phyloP scores from a whole-genome alignment of 2,888 invertebrate species.

The Hipparchia semele region DNA sequence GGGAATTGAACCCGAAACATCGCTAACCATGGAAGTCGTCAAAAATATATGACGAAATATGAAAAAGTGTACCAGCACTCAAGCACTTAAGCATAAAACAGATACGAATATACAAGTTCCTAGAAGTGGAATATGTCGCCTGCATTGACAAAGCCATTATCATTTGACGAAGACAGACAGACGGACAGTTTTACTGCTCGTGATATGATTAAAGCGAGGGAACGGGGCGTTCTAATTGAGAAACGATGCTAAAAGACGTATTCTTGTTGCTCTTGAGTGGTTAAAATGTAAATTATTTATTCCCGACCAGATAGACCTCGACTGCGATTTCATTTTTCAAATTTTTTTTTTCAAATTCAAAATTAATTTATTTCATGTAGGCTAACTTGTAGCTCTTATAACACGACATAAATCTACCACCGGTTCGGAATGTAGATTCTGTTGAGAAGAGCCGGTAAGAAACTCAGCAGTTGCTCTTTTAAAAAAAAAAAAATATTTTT shows the following conservation, averaged over 20 bases:
- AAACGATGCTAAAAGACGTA: slow-evolving; percentile 14
- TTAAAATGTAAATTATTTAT: not conserved
- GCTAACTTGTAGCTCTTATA: too few species aligned
- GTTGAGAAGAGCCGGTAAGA: too few species aligned
- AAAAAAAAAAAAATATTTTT: too few species aligned
- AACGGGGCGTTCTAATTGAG: slow-evolving; percentile 38
- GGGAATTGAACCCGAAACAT: not conserved
- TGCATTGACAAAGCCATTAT: slow-evolving; percentile 42
- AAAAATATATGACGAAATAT: not conserved
- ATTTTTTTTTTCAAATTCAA: too few species aligned
- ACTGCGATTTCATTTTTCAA: too few species aligned
- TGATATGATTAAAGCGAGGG: slow-evolving; percentile 40
- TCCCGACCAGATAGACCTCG: too few species aligned
- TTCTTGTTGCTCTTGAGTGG: slow-evolving; percentile 7
- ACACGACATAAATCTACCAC: too few species aligned
- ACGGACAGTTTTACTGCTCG: slow-evolving; percentile 45
- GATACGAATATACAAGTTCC: slow-evolving; percentile 8
- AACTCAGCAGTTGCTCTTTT: too few species aligned
- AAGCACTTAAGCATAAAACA: slow-evolving; percentile 20
- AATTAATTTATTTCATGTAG: too few species aligned
- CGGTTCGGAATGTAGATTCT: too few species aligned
- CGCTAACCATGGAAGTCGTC: too few species aligned
- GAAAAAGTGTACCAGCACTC: not conserved
- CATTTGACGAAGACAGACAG: slow-evolving; percentile 41
- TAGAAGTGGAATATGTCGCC: slow-evolving; percentile 10